Base-by-base conservation (phyloP, 2,797 vertebrate species). In the Periophthalmus magnuspinnatus region DNA sequence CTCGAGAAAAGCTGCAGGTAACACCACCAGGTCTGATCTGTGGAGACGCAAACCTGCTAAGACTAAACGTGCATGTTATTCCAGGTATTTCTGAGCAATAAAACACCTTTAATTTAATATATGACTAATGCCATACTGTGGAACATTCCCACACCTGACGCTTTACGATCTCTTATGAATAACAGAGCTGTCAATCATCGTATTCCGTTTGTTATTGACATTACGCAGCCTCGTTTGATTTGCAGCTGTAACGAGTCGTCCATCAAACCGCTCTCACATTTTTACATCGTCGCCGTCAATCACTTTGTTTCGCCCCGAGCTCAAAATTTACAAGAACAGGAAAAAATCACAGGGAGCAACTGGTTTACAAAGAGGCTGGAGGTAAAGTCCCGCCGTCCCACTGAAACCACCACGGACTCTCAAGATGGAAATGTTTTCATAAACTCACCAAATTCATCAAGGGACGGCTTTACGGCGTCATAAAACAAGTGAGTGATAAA, bases 361-460 rank as follows among this genome's bases (percentile, higher is more conserved):
- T 77, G 65, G 68, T 87, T 87, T 76, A 83, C 77, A 76, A 73
- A 57, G 69, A 60, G 21, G 77, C 83, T 82, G 70, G 57, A 0
- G 85, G 80, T 79, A 77, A 87, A 81, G 86, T 56, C 81, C 72
- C 63, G 81, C 72, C 34, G 73, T 88, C 80, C 81, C 85, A 78
- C 75, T 78, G 83, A 88, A 91, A 88, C 75, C 54, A 50, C 84
- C 81, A 80, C 70, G 67, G 71, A 75, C 76, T 32, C 77, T 67
- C 79, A 82, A 69, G 76, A 84, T 82, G 80, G 86, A 89, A 89
- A 88, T 91, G 88, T 92, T 92, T 92, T 92, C 89, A 90, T 89
- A 91, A 92, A 88, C 77, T 83, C 83, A 84, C 88, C 84, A 90
- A 90, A 90, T 87, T 91, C 89, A 90, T 90, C 84, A 87, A 84